Conservation (phyloP, 1,140 invertebrate species). For the Leptopilina clavipes region DNA sequence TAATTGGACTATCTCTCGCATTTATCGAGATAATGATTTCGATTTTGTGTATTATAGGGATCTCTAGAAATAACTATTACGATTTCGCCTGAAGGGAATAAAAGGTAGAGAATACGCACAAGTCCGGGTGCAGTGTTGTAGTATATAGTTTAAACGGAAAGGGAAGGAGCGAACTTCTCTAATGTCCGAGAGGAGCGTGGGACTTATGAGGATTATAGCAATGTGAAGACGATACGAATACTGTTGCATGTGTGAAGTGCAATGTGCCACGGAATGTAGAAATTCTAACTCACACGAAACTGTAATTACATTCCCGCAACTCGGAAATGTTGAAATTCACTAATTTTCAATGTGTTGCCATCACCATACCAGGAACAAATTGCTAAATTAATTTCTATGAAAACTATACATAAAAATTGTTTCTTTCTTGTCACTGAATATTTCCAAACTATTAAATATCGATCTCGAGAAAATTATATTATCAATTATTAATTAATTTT, state of each 20-base stretch:
- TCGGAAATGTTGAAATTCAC: neutral
- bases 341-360: neutral
- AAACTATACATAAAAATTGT: no score
- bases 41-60: constrained; percentile 42
- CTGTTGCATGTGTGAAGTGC: constrained; percentile 20
- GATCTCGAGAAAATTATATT: no score
- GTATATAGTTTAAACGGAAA: constrained; percentile 41
- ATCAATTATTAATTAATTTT: no score
- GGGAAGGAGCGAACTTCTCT: constrained; percentile 59
- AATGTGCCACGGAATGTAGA: constrained; percentile 10
- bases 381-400: neutral
- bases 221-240: constrained; percentile 39
- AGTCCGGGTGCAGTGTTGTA: constrained; percentile 50
- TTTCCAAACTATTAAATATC: no score
- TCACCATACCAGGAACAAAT: no score
- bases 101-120: constrained; percentile 46
- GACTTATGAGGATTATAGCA: constrained; percentile 41
- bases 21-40: constrained; percentile 32
- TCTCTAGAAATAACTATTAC: constrained; percentile 36
- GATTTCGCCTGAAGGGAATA: constrained; percentile 10
- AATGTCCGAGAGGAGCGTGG: constrained; percentile 59
- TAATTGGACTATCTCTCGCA: constrained; percentile 1
- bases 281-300: constrained; percentile 20
- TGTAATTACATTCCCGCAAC: constrained; percentile 9
- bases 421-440: no score